Evolutionary conservation across 2,888 invertebrate genomes (phyloP), one percentile per base, ranked within the genome.

Genomic region (Mongoloraphidia duomilia): DNA sequence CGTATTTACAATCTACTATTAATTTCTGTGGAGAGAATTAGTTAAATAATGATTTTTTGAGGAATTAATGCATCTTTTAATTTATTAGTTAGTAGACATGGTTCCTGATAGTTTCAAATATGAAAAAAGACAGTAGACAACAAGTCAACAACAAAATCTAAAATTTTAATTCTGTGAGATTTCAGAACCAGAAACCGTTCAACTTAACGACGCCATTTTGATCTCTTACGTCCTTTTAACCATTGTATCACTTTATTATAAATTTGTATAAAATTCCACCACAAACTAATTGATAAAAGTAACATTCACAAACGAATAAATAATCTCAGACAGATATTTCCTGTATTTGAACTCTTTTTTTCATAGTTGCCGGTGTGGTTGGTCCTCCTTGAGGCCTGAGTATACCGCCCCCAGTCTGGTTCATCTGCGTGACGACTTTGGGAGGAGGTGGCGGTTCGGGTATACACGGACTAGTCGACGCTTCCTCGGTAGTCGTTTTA

Each of bases 261-360:
- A 26, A 26, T 39, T 12, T 12, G 39, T 39, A 12, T 39, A 13
- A 39, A 39, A 39, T 8, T 39, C 13, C 13, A 13, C 6, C 39
- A 13, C 34, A 13, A 39, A 39, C 8, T 39, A 12, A 13, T 12
- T 8, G 12, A 38, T 12, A 14, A 9, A 9, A 34, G 38, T 38
- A 35, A 14, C 40, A 26, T 26, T 26, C 26, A 26, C 26, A 26
- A 26, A 26, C 26, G 26, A 49, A 17, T 34, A 48, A 14, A 13
- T 13, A 49, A 56, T 58, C 72, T 82, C 77, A 90, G 72, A 90
- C 90, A 53, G 89, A 89, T 72, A 91, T 91, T 69, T 91, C 90
- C 69, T 89, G 89, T 66, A 91, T 91, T 72, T 90, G 90, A 60
- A 91, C 90, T 67, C 90, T 79, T 69, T 90, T 90, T 70, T 90